These are phyloP conservation scores for Pseudomugil gertrudae DNA, from an alignment of 2,797 vertebrate species.

Conservation along the genomic window DNA sequence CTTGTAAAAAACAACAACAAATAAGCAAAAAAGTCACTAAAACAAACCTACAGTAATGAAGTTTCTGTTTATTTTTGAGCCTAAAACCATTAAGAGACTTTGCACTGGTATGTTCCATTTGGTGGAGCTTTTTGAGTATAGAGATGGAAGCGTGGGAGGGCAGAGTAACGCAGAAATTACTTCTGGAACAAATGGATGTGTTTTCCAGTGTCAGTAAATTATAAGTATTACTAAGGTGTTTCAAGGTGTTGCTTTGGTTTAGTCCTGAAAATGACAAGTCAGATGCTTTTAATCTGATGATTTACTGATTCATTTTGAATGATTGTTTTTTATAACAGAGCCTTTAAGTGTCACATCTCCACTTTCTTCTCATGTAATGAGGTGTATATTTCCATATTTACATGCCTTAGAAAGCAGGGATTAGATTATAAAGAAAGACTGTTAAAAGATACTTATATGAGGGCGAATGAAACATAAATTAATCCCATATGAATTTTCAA, in stretches of 20 bases:
- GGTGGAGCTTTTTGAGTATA: conserved; percentile 19
- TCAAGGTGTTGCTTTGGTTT: conserved; percentile 35
- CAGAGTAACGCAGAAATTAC: conserved; percentile 20
- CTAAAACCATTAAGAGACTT: conserved; percentile 51
- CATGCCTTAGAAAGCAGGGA: not conserved
- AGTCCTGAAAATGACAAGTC: not conserved
- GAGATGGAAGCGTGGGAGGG: conserved; percentile 10
- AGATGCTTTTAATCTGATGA: conserved; percentile 1
- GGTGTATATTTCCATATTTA: not conserved
- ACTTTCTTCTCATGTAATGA: conserved; percentile 3
- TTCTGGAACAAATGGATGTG: conserved; percentile 39
- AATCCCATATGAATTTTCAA: conserved; percentile 30
- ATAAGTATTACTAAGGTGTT: conserved; percentile 32
- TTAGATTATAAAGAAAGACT: conserved; percentile 12
- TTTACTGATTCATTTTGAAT: too few species aligned
- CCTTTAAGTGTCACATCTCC: not conserved
- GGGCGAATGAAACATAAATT: conserved; percentile 14
- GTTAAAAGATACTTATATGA: too few species aligned
- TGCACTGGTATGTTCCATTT: conserved; percentile 44
- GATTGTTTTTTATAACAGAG: too few species aligned
- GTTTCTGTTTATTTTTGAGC: conserved; percentile 31
- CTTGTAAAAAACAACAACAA: too few species aligned
- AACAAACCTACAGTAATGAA: conserved; percentile 1
- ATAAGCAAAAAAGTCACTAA: not conserved
- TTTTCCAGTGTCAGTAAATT: conserved; percentile 28